A percentile compares a stretch with the other conserved stretches of the same genome.
Conservation (phyloP, 2,888 invertebrate genomes). For the Therioaphis trifolii region DNA sequence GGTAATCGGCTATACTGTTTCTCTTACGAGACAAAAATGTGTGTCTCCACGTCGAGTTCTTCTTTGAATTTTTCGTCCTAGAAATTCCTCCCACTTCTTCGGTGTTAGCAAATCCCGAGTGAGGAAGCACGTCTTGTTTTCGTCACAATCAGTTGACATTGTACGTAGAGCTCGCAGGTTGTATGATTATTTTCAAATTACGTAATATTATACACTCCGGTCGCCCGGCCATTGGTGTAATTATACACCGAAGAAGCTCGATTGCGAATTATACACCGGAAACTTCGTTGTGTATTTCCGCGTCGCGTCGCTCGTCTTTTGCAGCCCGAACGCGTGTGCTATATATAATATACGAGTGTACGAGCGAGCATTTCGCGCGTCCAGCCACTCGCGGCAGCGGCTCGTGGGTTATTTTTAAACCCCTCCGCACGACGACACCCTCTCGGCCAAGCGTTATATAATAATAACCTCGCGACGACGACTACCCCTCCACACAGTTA, state of each 20-base stretch:
- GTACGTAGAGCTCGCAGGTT: background rate
- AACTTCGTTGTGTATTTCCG: background rate
- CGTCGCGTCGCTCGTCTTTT: background rate
- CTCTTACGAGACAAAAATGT: too few species aligned
- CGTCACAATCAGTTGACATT: constrained; percentile 20
- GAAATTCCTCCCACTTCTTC: background rate
- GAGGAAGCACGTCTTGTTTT: background rate
- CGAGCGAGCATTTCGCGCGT: background rate
- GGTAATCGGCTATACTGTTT: too few species aligned
- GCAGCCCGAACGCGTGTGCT: too few species aligned
- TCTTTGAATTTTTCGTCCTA: background rate
- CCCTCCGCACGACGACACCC: constrained; percentile 38
- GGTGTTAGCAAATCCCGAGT: too few species aligned
- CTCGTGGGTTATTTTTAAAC: constrained; percentile 44
- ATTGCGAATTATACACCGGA: background rate
- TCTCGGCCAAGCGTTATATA: constrained; percentile 31
- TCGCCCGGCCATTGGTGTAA: background rate
- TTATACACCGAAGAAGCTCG: background rate
- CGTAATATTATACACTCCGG: background rate
- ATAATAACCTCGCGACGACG: constrained; percentile 45
- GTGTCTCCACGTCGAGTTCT: too few species aligned
- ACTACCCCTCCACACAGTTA: too few species aligned
- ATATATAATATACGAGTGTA: background rate
- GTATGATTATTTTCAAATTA: background rate
- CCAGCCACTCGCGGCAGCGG: background rate